Base-by-base conservation (phyloP, 1,140 invertebrate species). In the Diorhabda elongata region DNA sequence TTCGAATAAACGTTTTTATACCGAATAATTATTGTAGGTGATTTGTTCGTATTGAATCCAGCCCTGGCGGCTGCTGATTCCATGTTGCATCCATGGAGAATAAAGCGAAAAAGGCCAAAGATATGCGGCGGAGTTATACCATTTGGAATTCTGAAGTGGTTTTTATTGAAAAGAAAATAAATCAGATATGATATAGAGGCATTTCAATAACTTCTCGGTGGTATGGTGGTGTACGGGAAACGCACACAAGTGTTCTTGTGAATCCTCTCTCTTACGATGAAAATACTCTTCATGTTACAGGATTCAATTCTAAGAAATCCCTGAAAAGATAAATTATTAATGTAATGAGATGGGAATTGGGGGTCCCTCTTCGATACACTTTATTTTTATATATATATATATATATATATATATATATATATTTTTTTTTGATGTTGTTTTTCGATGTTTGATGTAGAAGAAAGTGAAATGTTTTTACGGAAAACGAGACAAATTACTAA, bases 91-190 rank as follows among this genome's bases (percentile, higher is more conserved):
- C 65, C 58, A 67, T 60, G 41, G 65, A 67, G 43, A 26, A 67
- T 67, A 57, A 58, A 67, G 65, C 57, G 43, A 60, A 60, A 67
- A 67, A 43, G 65, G 57, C 11, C 11, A 45, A 67, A 67, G 65
- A 67, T 67, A 67, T 67, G 65, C 65, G 58, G 65, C 65, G 58
- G 44, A 67, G 65, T 67, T 67, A 67, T 67, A 60, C 65, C 65
- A 67, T 67, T 67, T 67, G 65, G 58, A 67, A 67, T 67, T 67
- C 65, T 67, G 65, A 60, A 67, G 65, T 67, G 65, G 57, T 67
- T 67, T 67, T 67, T 67, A 67, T 67, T 67, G 65, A 67, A 67
- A 67, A 67, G 65, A 67, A 67, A 67, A 67, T 67, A 67, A 67
- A 67, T 67, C 65, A 67, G 65, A 67, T 67, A 67, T 60, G 65